phyloP scores from a whole-genome alignment of 2,113 vertebrate species.

The Astatotilapia flaviijosephi region DNA sequence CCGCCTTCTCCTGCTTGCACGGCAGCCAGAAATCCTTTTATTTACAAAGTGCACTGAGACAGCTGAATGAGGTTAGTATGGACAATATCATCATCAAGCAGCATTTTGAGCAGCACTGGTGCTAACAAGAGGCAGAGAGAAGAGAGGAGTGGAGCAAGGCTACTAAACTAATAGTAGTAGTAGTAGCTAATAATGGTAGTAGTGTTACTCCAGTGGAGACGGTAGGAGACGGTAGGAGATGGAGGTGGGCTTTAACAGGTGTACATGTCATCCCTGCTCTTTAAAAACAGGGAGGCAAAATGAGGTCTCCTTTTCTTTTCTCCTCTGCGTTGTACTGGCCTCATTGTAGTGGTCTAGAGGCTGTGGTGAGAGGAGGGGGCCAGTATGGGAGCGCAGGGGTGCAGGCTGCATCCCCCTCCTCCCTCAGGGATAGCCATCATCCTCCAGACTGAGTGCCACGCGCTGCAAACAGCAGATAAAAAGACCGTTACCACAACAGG shows the following conservation, averaged over 20 bases:
- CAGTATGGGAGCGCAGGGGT: constrained; percentile 5
- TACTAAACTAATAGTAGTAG: constrained; percentile 32
- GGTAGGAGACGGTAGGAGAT: constrained; percentile 6
- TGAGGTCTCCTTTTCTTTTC: constrained; percentile 35
- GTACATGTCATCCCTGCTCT: constrained; percentile 37
- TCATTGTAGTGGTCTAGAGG: constrained; percentile 46
- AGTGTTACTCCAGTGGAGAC: constrained; percentile 38
- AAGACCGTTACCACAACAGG: constrained; percentile 62
- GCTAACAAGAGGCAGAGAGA: constrained; percentile 29
- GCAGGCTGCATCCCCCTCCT: constrained; percentile 9
- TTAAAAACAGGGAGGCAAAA: constrained; percentile 10
- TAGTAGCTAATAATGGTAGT: constrained; percentile 50
- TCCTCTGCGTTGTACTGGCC: constrained; percentile 49
- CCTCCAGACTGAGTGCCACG: constrained; percentile 93
- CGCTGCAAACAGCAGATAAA: constrained; percentile 83
- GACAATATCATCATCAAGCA: constrained; percentile 46
- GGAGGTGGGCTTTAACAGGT: not conserved
- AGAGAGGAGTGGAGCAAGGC: constrained; percentile 16
- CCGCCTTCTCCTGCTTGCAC: not conserved
- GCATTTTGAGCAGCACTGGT: constrained; percentile 41
- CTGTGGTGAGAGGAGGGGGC: constrained; percentile 36
- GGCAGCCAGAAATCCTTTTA: not conserved
- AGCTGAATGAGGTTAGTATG: constrained; percentile 62
- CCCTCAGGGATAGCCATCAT: constrained; percentile 91
- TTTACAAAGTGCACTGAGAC: constrained; percentile 45